Evolutionary conservation across 2,888 invertebrate genomes (phyloP).

Genomic region (Idaea biselata): DNA sequence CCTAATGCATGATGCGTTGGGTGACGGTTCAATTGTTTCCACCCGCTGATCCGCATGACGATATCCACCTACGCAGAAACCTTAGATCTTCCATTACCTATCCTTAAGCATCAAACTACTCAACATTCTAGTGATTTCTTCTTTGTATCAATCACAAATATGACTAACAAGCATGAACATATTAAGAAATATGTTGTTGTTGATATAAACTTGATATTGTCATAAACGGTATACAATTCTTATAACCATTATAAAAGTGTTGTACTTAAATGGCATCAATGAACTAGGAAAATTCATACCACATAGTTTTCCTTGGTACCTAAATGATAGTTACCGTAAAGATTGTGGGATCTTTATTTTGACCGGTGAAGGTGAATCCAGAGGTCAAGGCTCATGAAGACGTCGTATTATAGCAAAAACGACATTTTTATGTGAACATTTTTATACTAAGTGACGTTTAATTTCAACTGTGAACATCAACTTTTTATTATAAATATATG

Average conservation of each 20-base stretch:
- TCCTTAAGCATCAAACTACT: conserved; percentile 43
- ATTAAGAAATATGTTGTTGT: conserved; percentile 1
- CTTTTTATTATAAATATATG: conserved; percentile 21
- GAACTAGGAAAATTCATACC: conserved; percentile 22
- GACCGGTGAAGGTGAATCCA: conserved; percentile 35
- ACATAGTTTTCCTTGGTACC: conserved; percentile 11
- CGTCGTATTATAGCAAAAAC: conserved; percentile 29
- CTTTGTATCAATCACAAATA: conserved; percentile 33
- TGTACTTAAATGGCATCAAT: conserved; percentile 21
- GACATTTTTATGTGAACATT: conserved; percentile 23
- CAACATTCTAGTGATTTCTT: conserved; percentile 45
- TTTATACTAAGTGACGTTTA: conserved; percentile 30
- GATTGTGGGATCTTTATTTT: conserved; percentile 13
- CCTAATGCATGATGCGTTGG: conserved; percentile 3
- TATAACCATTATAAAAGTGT: conserved; percentile 29
- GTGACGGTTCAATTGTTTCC: conserved; percentile 1
- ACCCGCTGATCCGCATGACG: conserved; percentile 42
- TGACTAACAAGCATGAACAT: conserved; percentile 23
- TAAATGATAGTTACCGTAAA: conserved; percentile 11
- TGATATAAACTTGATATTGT: conserved; percentile 38
- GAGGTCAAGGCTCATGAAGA: conserved; percentile 47
- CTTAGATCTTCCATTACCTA: conserved; percentile 14
- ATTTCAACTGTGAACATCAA: conserved; percentile 13
- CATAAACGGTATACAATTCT: conserved; percentile 38
- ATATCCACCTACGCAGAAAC: conserved; percentile 7